Evolutionary conservation across 2,113 vertebrate species (phyloP).

Genomic region (Meriones unguiculatus): DNA sequence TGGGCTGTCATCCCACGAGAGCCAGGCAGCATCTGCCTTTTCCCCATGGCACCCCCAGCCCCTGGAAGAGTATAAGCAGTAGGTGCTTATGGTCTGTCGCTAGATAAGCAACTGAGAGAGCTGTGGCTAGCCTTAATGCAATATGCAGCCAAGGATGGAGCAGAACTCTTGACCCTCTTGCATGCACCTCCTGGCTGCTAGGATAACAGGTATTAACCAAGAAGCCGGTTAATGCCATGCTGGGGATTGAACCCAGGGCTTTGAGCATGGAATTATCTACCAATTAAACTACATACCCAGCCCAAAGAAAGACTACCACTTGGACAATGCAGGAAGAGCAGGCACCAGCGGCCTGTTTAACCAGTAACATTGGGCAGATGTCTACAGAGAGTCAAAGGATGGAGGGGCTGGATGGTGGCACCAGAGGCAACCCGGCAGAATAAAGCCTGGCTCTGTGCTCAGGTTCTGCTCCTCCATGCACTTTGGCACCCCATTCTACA

Average conservation of each 20-base stretch:
- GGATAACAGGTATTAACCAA: not conserved
- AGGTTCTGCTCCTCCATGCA: too few species aligned
- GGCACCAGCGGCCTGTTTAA: not conserved
- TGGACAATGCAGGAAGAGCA: not conserved
- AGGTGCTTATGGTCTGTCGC: not conserved
- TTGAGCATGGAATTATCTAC: not conserved
- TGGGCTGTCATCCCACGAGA: not conserved
- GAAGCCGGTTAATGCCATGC: not conserved
- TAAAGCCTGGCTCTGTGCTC: rapidly evolving
- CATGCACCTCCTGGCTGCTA: not conserved
- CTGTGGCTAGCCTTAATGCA: not conserved
- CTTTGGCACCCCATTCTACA: not conserved
- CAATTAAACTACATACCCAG: not conserved
- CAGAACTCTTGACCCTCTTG: not conserved
- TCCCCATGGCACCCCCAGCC: too few species aligned
- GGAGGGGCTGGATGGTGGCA: rapidly evolving
- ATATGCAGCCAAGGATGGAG: not conserved
- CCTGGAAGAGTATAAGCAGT: not conserved
- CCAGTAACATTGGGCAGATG: not conserved
- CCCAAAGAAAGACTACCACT: not conserved
- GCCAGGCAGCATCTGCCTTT: not conserved
- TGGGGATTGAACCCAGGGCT: not conserved
- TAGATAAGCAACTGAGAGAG: not conserved
- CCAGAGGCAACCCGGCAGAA: rapidly evolving
- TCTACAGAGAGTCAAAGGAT: not conserved